A percentile compares a stretch with the other conserved stretches of the same genome.
Evolutionary conservation across 2,113 vertebrate genomes (phyloP).

Genomic region (Xenopus tropicalis): DNA sequence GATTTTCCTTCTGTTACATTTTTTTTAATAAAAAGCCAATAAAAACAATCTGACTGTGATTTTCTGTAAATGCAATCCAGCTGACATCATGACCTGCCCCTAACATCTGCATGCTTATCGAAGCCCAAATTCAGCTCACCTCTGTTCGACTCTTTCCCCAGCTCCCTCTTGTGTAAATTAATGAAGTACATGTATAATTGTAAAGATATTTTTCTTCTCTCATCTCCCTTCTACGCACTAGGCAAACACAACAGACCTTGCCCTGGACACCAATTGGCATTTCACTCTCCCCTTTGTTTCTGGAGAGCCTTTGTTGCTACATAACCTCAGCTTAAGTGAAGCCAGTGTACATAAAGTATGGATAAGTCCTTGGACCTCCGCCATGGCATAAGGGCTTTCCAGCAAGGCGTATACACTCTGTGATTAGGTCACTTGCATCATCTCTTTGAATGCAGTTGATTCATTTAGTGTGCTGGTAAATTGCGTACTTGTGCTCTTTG

Average conservation of each 20-base stretch:
- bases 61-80: slow-evolving; percentile 52
- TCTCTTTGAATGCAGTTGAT: slow-evolving; percentile 16
- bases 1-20: slow-evolving; percentile 41
- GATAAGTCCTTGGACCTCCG: slow-evolving; percentile 53
- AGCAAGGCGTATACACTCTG: slow-evolving; percentile 21
- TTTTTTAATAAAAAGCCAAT: slow-evolving; percentile 46
- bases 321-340: slow-evolving; percentile 55
- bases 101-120: slow-evolving; percentile 53
- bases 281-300: slow-evolving; percentile 54
- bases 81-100: slow-evolving; percentile 54
- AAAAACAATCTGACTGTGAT: slow-evolving; percentile 44
- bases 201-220: slow-evolving; percentile 56
- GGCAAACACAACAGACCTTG: slow-evolving; percentile 63
- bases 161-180: slow-evolving; percentile 56
- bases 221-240: slow-evolving; percentile 60
- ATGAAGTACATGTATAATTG: slow-evolving; percentile 66
- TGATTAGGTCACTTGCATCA: slow-evolving; percentile 31
- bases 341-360: slow-evolving; percentile 54
- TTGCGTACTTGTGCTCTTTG: not conserved
- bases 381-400: slow-evolving; percentile 35
- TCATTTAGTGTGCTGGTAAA: slow-evolving; percentile 18
- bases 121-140: slow-evolving; percentile 55
- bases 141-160: slow-evolving; percentile 58
- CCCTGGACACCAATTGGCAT: slow-evolving; percentile 53
- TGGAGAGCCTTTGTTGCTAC: slow-evolving; percentile 53